phyloP scores from a whole-genome alignment of 2,888 invertebrate genomes.

The Adela reaumurella region DNA sequence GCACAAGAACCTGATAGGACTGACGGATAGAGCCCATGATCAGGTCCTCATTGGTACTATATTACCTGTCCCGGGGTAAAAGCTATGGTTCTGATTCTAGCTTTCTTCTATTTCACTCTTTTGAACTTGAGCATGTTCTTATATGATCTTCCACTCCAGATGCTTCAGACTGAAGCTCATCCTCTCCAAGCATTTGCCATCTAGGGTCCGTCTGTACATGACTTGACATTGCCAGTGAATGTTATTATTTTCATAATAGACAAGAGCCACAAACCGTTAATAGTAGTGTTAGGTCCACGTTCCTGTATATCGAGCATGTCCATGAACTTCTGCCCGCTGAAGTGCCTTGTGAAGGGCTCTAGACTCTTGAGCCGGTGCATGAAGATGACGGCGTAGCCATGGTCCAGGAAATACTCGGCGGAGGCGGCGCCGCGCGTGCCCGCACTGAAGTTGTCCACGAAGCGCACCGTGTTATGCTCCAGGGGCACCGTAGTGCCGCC shows the following conservation, averaged over 20 bases:
- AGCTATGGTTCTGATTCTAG: too few relatives aligned
- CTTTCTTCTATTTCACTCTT: too few relatives aligned
- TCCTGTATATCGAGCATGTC: slow-evolving; percentile 72
- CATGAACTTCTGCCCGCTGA: slow-evolving; percentile 72
- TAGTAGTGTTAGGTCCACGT: slow-evolving; percentile 60
- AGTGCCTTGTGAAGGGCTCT: slow-evolving; percentile 88
- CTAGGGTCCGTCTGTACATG: too few relatives aligned
- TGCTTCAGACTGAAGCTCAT: too few relatives aligned
- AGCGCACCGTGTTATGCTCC: slow-evolving; percentile 95
- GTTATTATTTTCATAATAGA: not conserved
- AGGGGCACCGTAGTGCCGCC: slow-evolving; percentile 96
- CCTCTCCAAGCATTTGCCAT: too few relatives aligned
- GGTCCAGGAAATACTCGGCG: slow-evolving; percentile 89
- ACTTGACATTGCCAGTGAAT: too few relatives aligned
- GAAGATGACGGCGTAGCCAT: slow-evolving; percentile 90
- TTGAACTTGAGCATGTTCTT: too few relatives aligned
- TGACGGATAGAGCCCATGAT: too few relatives aligned
- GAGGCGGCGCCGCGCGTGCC: slow-evolving; percentile 94
- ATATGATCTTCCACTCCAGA: too few relatives aligned
- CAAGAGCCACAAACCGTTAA: slow-evolving; percentile 46
- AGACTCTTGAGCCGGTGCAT: slow-evolving; percentile 86
- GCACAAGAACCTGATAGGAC: too few relatives aligned
- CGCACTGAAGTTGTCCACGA: slow-evolving; percentile 98
- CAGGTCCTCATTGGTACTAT: too few relatives aligned
- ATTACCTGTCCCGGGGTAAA: too few relatives aligned